Evolutionary conservation across 2,888 invertebrate genomes (phyloP), one percentile per base, ranked within the genome.

Genomic region (Agrotis ipsilon): DNA sequence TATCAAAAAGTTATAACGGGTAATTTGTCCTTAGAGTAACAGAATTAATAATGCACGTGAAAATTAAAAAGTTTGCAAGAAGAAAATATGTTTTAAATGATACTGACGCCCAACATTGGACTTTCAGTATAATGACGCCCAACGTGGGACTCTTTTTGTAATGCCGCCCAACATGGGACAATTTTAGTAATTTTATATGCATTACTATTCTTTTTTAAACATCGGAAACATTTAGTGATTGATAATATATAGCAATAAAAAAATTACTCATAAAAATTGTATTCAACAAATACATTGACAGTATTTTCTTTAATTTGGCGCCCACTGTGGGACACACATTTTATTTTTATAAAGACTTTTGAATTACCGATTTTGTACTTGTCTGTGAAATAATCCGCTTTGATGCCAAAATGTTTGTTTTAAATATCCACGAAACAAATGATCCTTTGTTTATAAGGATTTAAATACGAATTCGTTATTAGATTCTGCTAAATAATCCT

Each of bases 141-240:
- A 74, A 58, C 63, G 32, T 32, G 32, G 32, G 32, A 32, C 32
- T 32, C 5, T 32, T 32, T 32, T 6, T 32, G 6, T 7, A 32
- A 32, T 24, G 24, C 24, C 24, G 3, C 24, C 24, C 24, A 24
- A 24, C 2, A 21, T 74, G 61, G 51, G 43, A n/a, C 21, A 6
- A 11, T 13, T 27, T 13, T 16, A n/a, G 7, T n/a, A 3, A 24
- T 3, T 24, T 24, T 3, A 3, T 24, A 24, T 24, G 3, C 24
- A 3, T 3, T 61, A 94, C 92, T 94, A 91, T 78, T 94, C 94
- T 73, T 93, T 81, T 1, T 94, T 94, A 94, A 0, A 94, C 94
- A 0, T 92, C 93, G 66, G 66, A 94, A 96, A 52, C 94, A 94
- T 43, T 94, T 94, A 61, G 14, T 59, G 52, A 9, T 16, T 27